These are phyloP conservation scores for Onychomys torridus DNA, from an alignment of 2,797 vertebrate species.

Conservation along the genomic window DNA sequence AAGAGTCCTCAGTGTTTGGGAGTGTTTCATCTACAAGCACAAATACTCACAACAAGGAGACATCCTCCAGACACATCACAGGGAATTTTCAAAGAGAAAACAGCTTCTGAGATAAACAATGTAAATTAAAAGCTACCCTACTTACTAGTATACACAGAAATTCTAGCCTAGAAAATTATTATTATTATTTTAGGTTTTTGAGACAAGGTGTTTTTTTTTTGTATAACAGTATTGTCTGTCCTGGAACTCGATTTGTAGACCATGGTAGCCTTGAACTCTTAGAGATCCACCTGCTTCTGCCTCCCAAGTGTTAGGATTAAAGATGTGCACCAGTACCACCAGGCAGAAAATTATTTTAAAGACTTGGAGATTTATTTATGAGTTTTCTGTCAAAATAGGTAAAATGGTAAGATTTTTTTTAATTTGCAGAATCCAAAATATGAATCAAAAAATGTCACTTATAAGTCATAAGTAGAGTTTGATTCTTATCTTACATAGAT, in stretches of 20 bases:
- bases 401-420: slow-evolving; percentile 38
- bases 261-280: not conserved
- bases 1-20: not conserved
- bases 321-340: not conserved
- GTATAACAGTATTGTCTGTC: not conserved
- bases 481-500: slow-evolving; percentile 10
- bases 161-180: not conserved
- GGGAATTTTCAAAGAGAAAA: slow-evolving; percentile 39
- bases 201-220: not conserved
- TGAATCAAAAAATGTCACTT: slow-evolving; percentile 45
- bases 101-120: not conserved
- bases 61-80: not conserved
- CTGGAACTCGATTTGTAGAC: not conserved
- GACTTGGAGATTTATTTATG: not conserved
- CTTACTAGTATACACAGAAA: not conserved
- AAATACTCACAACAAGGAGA: not conserved
- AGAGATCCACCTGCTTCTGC: not conserved
- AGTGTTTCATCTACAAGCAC: not conserved
- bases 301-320: not conserved
- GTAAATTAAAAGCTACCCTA: not conserved
- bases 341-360: slow-evolving; percentile 9
- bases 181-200: not conserved
- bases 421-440: slow-evolving; percentile 9
- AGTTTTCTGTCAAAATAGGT: not conserved
- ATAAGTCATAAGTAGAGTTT: not conserved